Percentiles rank a stretch among this genome's conserved stretches.
Evolutionary conservation across 2,888 invertebrate species (phyloP).

Genomic region (Lampropteryx suffumata): DNA sequence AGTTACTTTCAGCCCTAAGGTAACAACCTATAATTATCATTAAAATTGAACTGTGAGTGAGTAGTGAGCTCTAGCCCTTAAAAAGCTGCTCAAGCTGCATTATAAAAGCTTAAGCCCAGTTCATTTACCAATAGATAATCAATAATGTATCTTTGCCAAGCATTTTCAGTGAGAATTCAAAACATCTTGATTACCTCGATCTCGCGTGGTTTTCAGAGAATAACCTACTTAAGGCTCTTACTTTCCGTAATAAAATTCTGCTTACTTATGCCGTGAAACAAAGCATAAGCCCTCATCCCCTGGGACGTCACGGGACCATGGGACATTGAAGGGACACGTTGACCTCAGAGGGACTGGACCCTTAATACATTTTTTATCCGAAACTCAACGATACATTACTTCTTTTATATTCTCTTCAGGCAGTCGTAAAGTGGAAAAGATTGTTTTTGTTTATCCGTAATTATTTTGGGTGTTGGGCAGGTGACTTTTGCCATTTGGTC

Average conservation of each 20-base stretch:
- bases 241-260: slow-evolving; percentile 36
- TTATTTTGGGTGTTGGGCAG: slow-evolving; percentile 26
- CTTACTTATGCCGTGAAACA: slow-evolving; percentile 50
- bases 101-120: no score
- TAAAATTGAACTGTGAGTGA: no score
- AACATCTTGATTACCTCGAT: no score
- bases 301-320: slow-evolving; percentile 35
- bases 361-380: slow-evolving; percentile 64
- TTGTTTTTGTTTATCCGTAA: slow-evolving; percentile 37
- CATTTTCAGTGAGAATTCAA: no score
- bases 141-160: no score
- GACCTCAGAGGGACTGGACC: slow-evolving; percentile 37
- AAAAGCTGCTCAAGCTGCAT: no score
- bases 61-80: no score
- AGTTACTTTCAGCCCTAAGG: no score
- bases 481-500: slow-evolving; percentile 8
- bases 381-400: slow-evolving; percentile 44
- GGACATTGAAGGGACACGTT: slow-evolving; percentile 31
- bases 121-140: no score
- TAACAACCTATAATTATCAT: no score
- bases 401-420: slow-evolving; percentile 46
- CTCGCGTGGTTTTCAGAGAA: slow-evolving; percentile 8
- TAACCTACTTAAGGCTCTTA: slow-evolving; percentile 16
- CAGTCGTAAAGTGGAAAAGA: slow-evolving; percentile 46
- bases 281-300: slow-evolving; percentile 50